Base-by-base conservation (phyloP, 2,113 vertebrate species). In the Dissostichus mawsoni region DNA sequence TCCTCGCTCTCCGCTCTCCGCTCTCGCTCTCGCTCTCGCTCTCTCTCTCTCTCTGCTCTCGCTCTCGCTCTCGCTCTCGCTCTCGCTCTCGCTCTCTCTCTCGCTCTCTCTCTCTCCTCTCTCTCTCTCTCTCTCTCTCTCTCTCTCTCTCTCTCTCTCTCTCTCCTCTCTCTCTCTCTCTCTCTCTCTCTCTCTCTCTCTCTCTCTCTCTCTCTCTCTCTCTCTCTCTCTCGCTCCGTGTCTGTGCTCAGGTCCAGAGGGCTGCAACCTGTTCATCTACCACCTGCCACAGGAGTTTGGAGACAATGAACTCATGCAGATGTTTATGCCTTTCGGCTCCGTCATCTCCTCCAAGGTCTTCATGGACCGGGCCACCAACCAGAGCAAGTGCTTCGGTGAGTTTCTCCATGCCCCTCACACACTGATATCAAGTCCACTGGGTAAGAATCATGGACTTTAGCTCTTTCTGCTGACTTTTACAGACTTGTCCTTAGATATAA, bases 201-300 rank as follows among this genome's bases (percentile, higher is more conserved):
- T 36, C 17, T 18, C 56, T 67, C 48, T 61, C 44, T 48, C 18
- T 25, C 23, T n/a, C 59, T 50, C 20, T 33, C 64, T 52, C 56
- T 17, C 53, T 51, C 9, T 58, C 45, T 14, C 33, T 62, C n/a
- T 68, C 61, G 11, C 57, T 36, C 9, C 16, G 3, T 50, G 17
- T 55, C 9, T 78, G 44, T 84, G 74, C 91, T 64, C 95, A 99
- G 98, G 98, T 92, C 98, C 98, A 6, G 98, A 99, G 94, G 98
- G 98, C 85, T 99, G 98, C 94, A 99, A 99, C 94, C 96, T 99
- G 90, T 99, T 99, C 95, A 99, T 99, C 96, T 99, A 99, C 96
- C 98, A 99, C 95, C 97, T 99, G 95, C 98, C 98, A 82, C 98
- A 99, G 94, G 98, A 99, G 95, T 99, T 99, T 94, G 98, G 98